phyloP scores from a whole-genome alignment of 1,140 invertebrate species.

The Drosophila gunungcola region DNA sequence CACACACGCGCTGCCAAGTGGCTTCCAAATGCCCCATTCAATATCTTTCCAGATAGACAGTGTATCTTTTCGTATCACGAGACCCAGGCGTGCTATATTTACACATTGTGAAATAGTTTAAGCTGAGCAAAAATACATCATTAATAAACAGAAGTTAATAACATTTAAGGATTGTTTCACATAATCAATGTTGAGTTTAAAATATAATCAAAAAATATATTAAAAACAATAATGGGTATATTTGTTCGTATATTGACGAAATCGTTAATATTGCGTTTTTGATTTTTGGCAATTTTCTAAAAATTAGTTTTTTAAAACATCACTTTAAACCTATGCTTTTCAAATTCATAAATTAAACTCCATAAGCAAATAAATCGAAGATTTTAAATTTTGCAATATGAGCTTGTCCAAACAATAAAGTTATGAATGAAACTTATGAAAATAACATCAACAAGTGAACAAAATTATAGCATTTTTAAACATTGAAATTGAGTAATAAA shows the following conservation, averaged over 20 bases:
- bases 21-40: conserved; percentile 14
- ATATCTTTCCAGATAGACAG: conserved; percentile 16
- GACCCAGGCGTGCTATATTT: neutral
- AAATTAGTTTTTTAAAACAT: too few relatives aligned
- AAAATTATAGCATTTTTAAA: neutral
- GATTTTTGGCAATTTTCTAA: too few relatives aligned
- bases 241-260: too few relatives aligned
- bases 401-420: neutral
- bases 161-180: neutral
- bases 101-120: conserved; percentile 12
- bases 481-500: neutral
- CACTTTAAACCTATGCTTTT: too few relatives aligned
- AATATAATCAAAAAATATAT: too few relatives aligned
- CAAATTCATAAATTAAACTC: too few relatives aligned
- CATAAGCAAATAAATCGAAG: neutral
- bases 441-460: neutral
- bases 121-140: neutral
- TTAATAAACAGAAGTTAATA: too few relatives aligned
- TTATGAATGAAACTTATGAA: too few relatives aligned
- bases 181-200: too few relatives aligned
- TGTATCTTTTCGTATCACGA: conserved; percentile 26
- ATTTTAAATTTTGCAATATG: neutral
- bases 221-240: too few relatives aligned
- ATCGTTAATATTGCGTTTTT: too few relatives aligned
- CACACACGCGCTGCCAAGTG: conserved; percentile 35